Evolutionary conservation across 1,140 invertebrate genomes (phyloP), one percentile per base, ranked within the genome.

Genomic region (Eumaeus atala): DNA sequence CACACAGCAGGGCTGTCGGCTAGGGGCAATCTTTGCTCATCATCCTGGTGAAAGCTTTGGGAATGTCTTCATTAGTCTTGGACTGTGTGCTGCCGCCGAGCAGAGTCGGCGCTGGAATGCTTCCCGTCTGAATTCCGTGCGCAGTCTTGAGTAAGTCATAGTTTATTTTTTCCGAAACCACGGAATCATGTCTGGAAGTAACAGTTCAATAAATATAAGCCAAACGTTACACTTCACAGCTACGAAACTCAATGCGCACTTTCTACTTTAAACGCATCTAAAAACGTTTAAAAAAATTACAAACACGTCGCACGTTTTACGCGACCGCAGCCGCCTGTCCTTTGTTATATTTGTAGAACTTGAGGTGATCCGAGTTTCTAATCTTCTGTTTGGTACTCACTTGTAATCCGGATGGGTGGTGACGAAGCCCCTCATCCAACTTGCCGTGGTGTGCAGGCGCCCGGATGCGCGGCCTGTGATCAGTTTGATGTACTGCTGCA

Each of bases 401-500:
- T 93, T 93, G 88, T 99, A 99, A 48, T 94, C 92, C 0, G 95
- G 92, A 89, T 99, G 98, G 2, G 89, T 90, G 21, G 90, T 89
- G 51, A 99, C 94, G 89, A 98, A 98, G 56, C 95, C 90, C 17
- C 98, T 89, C 62, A 99, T 94, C 96, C 97, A 99, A 21, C 92
- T 89, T 37, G 96, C 96, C 62, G 95, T 96, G 38, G 97, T 98
- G 64, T 92, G 87, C 11, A 95, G 89, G 72, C 95, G 92, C 61
- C 97, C 96, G 62, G 94, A 93, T 8, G 97, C 97, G 67, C 97
- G 90, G 61, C 92, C 90, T 75, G 96, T 92, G 76, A 99, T 99
- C 40, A 99, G 91, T 74, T 95, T 96, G 49, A 99, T 90, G 89
- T 99, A 99, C 86, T 98, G 95, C 82, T 96, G 94, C 66, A 99